Evolutionary conservation across 2,888 invertebrate genomes (phyloP).

Genomic region (Apodemia zela): DNA sequence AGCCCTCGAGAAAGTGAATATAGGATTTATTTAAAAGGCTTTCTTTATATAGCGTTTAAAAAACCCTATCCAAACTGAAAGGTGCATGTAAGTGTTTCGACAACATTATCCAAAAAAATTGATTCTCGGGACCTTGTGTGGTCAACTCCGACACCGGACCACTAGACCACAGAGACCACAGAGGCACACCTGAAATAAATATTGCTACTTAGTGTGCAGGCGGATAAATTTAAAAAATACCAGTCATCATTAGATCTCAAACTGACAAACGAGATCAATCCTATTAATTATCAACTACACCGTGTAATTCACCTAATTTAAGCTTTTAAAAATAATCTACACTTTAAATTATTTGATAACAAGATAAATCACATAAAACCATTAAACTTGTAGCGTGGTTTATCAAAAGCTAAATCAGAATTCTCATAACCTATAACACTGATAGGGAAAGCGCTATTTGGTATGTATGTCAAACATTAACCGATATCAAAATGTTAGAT

Average conservation of each 20-base stretch:
- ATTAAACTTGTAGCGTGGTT: not conserved
- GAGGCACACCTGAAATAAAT: no score
- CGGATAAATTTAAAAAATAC: not conserved
- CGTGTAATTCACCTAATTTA: no score
- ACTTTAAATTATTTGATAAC: not conserved
- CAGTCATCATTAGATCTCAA: not conserved
- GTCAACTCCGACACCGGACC: no score
- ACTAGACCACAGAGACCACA: no score
- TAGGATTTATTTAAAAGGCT: no score
- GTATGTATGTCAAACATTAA: constrained; percentile 10
- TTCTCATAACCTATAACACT: constrained; percentile 22
- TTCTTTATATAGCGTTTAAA: no score
- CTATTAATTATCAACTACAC: not conserved
- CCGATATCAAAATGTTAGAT: constrained; percentile 20
- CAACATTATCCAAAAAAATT: no score
- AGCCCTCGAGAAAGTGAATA: no score
- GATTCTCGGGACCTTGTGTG: no score
- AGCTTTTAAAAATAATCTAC: not conserved
- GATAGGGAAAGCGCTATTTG: constrained; percentile 15
- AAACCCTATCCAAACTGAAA: no score
- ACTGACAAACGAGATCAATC: not conserved
- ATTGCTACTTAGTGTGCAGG: no score
- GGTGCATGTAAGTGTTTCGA: no score
- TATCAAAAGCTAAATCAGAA: constrained; percentile 6
- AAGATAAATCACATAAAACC: not conserved